phyloP scores from a whole-genome alignment of 1,140 invertebrate species.

The Bombus confusus region DNA sequence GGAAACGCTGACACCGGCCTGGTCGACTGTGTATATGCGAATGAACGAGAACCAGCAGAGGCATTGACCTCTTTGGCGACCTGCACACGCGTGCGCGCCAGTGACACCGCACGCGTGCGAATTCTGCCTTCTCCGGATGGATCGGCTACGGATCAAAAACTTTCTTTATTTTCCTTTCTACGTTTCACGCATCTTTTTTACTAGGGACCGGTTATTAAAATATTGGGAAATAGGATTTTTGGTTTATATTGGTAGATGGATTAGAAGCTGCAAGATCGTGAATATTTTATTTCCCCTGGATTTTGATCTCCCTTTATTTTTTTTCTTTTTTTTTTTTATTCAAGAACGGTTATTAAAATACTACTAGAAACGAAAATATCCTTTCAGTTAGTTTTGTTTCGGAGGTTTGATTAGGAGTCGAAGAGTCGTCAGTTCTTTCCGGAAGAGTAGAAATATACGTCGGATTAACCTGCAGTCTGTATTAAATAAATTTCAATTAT shows the following conservation, averaged over 20 bases:
- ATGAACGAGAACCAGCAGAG: slow-evolving; percentile 68
- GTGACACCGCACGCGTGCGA: slow-evolving; percentile 34
- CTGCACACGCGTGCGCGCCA: slow-evolving; percentile 38
- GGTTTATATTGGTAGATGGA: no score
- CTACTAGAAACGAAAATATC: no score
- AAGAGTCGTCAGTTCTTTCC: neutral
- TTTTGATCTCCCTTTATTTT: no score
- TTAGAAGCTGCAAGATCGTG: no score
- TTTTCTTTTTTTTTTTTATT: neutral
- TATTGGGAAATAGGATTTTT: no score
- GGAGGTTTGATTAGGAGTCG: no score
- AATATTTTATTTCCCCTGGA: neutral
- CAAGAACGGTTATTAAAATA: no score
- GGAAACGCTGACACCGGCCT: slow-evolving; percentile 18
- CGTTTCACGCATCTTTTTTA: neutral
- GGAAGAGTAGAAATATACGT: neutral
- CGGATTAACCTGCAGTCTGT: neutral
- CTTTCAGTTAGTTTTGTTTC: no score
- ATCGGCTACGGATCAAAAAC: neutral
- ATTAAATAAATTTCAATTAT: neutral
- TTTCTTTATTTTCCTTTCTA: neutral
- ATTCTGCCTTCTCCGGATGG: neutral
- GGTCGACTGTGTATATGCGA: slow-evolving; percentile 49
- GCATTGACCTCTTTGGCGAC: slow-evolving; percentile 74
- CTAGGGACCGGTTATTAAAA: no score